Evolutionary conservation across 2,113 vertebrate genomes (phyloP).

Genomic region (Corythornis vintsioides): DNA sequence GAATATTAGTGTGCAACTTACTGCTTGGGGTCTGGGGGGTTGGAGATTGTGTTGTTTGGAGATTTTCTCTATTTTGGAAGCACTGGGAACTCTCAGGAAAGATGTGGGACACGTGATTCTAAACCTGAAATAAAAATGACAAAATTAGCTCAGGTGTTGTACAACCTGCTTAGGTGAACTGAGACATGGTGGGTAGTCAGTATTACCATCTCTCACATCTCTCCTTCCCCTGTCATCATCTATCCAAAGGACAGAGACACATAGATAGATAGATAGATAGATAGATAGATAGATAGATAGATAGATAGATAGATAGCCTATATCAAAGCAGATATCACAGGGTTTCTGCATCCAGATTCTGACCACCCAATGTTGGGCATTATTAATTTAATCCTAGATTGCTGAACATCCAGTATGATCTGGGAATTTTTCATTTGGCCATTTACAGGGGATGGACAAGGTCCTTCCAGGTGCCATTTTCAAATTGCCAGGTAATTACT

Average conservation of each 20-base stretch:
- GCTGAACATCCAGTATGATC: neutral
- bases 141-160: neutral
- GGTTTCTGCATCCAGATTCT: neutral
- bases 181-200: neutral
- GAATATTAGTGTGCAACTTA: neutral
- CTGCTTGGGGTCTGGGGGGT: accelerated
- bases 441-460: neutral
- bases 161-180: neutral
- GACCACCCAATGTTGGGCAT: neutral
- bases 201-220: neutral
- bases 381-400: neutral
- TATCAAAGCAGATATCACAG: neutral
- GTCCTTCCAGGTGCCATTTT: neutral
- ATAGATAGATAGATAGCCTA: no score
- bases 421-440: neutral
- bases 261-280: no score
- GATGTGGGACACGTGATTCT: neutral
- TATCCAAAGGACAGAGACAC: neutral
- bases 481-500: neutral
- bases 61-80: neutral
- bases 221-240: neutral
- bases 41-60: accelerated
- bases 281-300: no score
- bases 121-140: neutral
- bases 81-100: neutral